phyloP scores from a whole-genome alignment of 2,113 vertebrate species.

The Colossoma macropomum region DNA sequence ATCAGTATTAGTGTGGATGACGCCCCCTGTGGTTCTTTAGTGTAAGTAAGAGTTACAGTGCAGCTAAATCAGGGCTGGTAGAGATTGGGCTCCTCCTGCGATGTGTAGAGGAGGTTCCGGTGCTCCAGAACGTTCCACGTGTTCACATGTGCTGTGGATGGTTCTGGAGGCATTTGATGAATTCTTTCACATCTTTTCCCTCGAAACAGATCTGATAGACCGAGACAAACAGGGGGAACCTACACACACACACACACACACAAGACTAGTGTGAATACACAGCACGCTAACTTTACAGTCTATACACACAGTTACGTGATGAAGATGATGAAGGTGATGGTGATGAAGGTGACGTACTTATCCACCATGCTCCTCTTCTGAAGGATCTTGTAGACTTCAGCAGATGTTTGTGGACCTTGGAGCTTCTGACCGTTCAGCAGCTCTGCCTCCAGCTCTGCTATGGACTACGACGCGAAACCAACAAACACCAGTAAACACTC shows the following conservation, averaged over 20 bases:
- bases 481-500: constrained; percentile 4
- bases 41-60: no score
- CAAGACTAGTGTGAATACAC: neutral
- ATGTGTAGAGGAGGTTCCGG: neutral
- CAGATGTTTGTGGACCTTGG: constrained; percentile 84
- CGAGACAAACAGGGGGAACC: constrained; percentile 84
- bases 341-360: constrained; percentile 57
- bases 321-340: neutral
- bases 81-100: no score
- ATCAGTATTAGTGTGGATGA: no score
- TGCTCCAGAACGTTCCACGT: neutral
- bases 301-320: no score
- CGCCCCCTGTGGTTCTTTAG: no score
- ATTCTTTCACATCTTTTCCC: constrained; percentile 78
- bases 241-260: constrained; percentile 57
- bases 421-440: constrained; percentile 92
- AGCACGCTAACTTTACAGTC: no score
- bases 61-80: no score
- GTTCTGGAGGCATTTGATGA: constrained; percentile 85
- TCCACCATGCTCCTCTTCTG: constrained; percentile 65
- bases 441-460: constrained; percentile 84
- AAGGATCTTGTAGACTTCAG: constrained; percentile 73
- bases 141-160: constrained; percentile 83
- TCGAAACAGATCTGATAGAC: constrained; percentile 88
- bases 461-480: constrained; percentile 70